These are phyloP conservation scores for Diglossa cyanea DNA, from an alignment of 2,797 vertebrate species.

Conservation along the genomic window DNA sequence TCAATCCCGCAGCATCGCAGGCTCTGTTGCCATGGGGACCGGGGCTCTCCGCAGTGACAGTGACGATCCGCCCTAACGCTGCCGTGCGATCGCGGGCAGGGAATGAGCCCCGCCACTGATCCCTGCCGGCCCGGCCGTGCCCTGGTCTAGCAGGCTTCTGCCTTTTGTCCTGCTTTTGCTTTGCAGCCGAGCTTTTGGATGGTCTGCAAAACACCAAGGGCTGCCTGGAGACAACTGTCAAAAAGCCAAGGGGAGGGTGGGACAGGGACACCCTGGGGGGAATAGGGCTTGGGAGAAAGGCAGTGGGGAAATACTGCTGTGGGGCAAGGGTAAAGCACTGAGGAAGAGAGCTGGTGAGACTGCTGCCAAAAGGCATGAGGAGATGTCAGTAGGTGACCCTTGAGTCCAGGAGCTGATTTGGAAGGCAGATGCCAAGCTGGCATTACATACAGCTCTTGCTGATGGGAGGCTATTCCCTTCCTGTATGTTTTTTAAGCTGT, in stretches of 20 bases:
- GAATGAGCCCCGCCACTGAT: neutral
- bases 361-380: neutral
- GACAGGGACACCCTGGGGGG: rapidly evolving
- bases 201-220: neutral
- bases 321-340: neutral
- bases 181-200: neutral
- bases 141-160: neutral
- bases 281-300: neutral
- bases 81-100: neutral
- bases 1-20: neutral
- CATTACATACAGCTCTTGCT: rapidly evolving
- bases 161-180: neutral
- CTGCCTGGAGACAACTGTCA: neutral
- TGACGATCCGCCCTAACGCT: neutral
- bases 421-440: neutral
- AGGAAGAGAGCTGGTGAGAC: neutral
- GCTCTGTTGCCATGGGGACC: constrained; percentile 13
- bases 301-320: rapidly evolving
- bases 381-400: neutral
- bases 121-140: neutral
- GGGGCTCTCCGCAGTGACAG: rapidly evolving
- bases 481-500: rapidly evolving
- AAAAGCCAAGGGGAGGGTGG: rapidly evolving
- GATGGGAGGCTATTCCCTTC: neutral
- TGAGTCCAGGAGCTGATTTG: neutral